A percentile compares a stretch with the other conserved stretches of the same genome.
These are phyloP conservation scores for Eilema sororculum DNA, from an alignment of 2,888 invertebrate species.

Conservation along the genomic window DNA sequence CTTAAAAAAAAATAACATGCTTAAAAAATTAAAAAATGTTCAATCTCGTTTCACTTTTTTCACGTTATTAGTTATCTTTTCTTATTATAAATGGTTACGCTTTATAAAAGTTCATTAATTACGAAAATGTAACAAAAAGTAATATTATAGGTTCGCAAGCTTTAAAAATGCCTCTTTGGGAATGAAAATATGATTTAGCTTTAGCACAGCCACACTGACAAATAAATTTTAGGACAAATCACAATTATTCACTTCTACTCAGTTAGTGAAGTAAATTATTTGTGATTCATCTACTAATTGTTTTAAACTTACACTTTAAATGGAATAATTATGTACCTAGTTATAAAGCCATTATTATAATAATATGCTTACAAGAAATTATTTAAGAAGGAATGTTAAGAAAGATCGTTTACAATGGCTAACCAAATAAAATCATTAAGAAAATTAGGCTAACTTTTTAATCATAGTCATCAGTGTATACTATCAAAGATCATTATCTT, in stretches of 20 bases:
- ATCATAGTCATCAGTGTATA: not conserved
- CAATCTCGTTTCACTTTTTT: not conserved
- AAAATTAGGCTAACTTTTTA: not conserved
- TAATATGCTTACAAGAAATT: not conserved
- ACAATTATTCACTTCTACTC: not conserved
- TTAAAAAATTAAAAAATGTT: not conserved
- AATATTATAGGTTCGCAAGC: not conserved
- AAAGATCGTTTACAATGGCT: not conserved
- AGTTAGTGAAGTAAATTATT: not conserved
- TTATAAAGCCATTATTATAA: not conserved
- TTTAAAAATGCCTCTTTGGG: constrained; percentile 39
- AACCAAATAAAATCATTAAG: not conserved
- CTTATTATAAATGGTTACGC: not conserved
- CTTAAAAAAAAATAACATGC: not conserved
- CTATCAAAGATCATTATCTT: too few relatives aligned
- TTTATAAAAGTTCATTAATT: not conserved
- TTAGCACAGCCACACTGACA: constrained; percentile 55
- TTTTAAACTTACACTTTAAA: not conserved
- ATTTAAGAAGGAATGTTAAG: not conserved
- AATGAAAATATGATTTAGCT: constrained; percentile 40
- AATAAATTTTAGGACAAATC: constrained; percentile 18
- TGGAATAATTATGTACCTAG: not conserved
- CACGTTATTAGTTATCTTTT: too few relatives aligned
- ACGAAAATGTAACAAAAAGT: not conserved
- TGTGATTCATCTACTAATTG: not conserved